Evolutionary conservation across 1,140 invertebrate species (phyloP), one percentile per base, ranked within the genome.

Genomic region (Frieseomelitta varia): DNA sequence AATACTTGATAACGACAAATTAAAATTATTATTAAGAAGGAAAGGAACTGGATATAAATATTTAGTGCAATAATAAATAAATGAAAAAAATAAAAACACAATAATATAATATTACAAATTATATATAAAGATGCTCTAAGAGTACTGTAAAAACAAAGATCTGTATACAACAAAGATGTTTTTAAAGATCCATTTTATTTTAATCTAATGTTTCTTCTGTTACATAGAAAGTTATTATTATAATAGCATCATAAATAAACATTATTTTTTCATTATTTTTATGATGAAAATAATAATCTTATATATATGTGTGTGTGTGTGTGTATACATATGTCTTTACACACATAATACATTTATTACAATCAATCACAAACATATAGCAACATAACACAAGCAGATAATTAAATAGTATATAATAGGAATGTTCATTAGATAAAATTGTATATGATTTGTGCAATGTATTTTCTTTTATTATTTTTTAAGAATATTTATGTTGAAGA

Each of bases 161-260:
- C 17, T 76, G 19, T 55, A 17, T 12, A 76, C 61, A 82, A 75
- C 24, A 81, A 67, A 55, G 51, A n/a, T 56, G 68, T 68, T 67
- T 82, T 82, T 56, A 30, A 56, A 68, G 76, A 68, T 76, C n/a
- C 27, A 39, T 56, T 82, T 82, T 76, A 82, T 82, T 82, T 63
- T n/a, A 4, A 75, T 75, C 27, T 53, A 19, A 3, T 15, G 19
- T 2, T 39, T 63, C 24, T 39, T 30, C 19, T 11, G 8, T 76
- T 82, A 82, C 80, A 82, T 67, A 69, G 34, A 82, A 69, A 67
- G 15, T 24, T 53, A 39, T 75, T 30, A 34, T 67, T n/a, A 14
- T 63, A 30, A 19, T 76, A 47, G 51, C 34, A 30, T 63, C 19
- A 71, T 21, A 19, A 79, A 53, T 17, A 53, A 63, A n/a, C 27